Base-by-base conservation (phyloP, 2,888 invertebrate genomes). In the Brachylomia viminalis region DNA sequence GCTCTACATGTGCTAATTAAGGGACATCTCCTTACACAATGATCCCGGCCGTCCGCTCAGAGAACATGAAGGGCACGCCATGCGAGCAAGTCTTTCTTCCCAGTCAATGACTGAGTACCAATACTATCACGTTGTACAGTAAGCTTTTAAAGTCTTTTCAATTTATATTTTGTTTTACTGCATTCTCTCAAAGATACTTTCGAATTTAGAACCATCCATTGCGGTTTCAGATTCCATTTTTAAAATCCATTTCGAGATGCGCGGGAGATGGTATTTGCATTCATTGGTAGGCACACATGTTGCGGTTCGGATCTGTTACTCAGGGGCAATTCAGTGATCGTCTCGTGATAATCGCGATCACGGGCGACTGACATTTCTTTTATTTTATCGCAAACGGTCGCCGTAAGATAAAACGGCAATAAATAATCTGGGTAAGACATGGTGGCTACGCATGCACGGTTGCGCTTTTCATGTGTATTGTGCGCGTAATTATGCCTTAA, bases 1-100 rank as follows among this genome's bases (percentile, higher is more conserved):
- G 93, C 91, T 92, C 92, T 94, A 92, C 95, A 95, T 95, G 95
- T 94, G 94, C 95, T 96, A 96, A 96, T 96, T 96, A 96, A 95
- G 93, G 92, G 93, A 91, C 92, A 92, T 91, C 93, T 91, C 82
- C 89, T 89, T 93, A 92, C 92, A 96, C 96, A 96, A 95, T 96
- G 95, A 95, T 93, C 93, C 89, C 90, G 93, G 92, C 94, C 95
- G 95, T 95, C 95, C 86, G 79, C 76, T 76, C 83, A 86, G 71
- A 72, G 80, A 89, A 93, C 93, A 92, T 92, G 93, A 92, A 92
- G 89, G 91, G 90, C 90, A 89, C 90, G 90, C 92, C 92, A 91
- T 90, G 91, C 91, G 89, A 91, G 89, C 92, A 90, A 91, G 90
- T 91, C 93, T 92, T 93, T 92, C 92, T 92, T 92, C 89, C 90